Evolutionary conservation across 2,113 vertebrate genomes (phyloP), one percentile per base, ranked within the genome.

Genomic region (Plotosus lineatus): DNA sequence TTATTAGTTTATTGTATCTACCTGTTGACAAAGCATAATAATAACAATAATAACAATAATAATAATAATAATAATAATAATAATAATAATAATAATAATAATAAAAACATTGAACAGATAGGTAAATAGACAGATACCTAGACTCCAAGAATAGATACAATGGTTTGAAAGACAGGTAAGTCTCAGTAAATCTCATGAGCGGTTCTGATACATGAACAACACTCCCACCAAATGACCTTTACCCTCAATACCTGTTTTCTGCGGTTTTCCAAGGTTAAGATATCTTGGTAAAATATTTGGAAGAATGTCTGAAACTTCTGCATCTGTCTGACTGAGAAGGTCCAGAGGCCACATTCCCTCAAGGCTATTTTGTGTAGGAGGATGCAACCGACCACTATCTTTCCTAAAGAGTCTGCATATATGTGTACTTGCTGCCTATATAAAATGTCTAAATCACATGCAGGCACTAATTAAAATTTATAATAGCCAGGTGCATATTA

Each of bases 151-250:
- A n/a, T n/a, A n/a, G n/a, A n/a, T n/a, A n/a, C n/a, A n/a, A n/a
- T n/a, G n/a, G n/a, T n/a, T n/a, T n/a, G n/a, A n/a, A n/a, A n/a
- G n/a, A 63, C 21, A 19, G 19, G 61, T 36, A 60, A 36, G 26
- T 48, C 19, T 6, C 63, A 21, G n/a, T n/a, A n/a, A n/a, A 46
- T 31, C 53, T 26, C 50, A 31, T 40, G 14, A 40, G 83, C 48
- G 28, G 40, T 38, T 33, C 11, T 46, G 9, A 77, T 17, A 17
- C 23, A 36, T 74, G 40, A 68, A 44, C 6, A 11, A 28, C 23
- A 42, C 10, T 50, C 23, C 44, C 38, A 44, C 12, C 38, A 63
- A 73, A 75, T 71, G 7, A 72, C 77, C 63, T 65, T 71, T 76
- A 58, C 65, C 44, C 42, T 73, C 80, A 61, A 36, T 66, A 3